These are phyloP conservation scores for Clarias batrachus DNA, from an alignment of 2,113 vertebrate genomes.

Conservation along the genomic window DNA sequence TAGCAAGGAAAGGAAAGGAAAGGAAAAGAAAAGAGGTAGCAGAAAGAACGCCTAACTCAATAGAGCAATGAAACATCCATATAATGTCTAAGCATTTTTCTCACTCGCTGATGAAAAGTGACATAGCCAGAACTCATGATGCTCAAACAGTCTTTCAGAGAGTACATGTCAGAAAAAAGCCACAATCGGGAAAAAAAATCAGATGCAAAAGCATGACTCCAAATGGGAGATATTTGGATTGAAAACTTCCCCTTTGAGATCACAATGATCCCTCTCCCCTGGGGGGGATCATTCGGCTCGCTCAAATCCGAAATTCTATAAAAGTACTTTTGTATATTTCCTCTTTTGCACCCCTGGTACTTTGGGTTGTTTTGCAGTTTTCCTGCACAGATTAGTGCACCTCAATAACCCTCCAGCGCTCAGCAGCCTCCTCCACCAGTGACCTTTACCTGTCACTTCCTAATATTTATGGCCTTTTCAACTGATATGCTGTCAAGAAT, in stretches of 20 bases:
- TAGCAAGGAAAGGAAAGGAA: conserved; percentile 19
- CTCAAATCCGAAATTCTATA: conserved; percentile 26
- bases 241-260: conserved; percentile 16
- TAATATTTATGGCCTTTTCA: conserved; percentile 56
- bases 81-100: background rate
- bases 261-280: background rate
- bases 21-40: conserved; percentile 16
- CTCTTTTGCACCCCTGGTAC: background rate
- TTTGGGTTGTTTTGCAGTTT: conserved; percentile 22
- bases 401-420: conserved; percentile 5
- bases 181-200: background rate
- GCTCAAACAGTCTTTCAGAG: background rate
- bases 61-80: background rate
- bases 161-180: background rate
- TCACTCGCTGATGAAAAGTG: background rate
- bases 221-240: conserved; percentile 10
- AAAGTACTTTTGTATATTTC: conserved; percentile 7
- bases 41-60: background rate
- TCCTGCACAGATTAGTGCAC: conserved; percentile 7
- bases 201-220: background rate
- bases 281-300: background rate
- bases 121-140: background rate
- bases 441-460: conserved; percentile 55
- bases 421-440: conserved; percentile 14
- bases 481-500: conserved; percentile 33